Base-by-base conservation (phyloP, 2,797 vertebrate species). In the Xyrichtys novacula region DNA sequence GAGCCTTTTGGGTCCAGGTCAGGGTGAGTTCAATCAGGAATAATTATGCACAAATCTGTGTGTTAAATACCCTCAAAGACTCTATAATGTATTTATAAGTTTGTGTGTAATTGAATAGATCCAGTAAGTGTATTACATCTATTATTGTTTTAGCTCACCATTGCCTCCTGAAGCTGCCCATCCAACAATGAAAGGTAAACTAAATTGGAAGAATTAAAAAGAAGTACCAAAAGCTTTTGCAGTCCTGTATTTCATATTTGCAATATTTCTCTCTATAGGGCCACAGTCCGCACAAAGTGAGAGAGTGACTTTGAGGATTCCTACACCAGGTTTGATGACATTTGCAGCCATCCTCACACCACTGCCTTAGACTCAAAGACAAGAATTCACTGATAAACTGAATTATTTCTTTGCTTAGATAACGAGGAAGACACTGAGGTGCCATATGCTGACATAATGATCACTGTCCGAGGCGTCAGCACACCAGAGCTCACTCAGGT, bases 361-460 rank as follows among this genome's bases (percentile, higher is more conserved):
- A 31, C 6, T 3, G 17, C 15, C 14, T 43, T 23, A 1, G 16
- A 14, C 11, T 19, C 22, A 53, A 46, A 58, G 14, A 46, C 16
- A 40, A 8, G 48, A 7, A 44, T 38, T 36, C 46, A 20, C n/a
- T 76, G 7, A 64, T 34, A 14, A 31, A 62, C 1, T 46, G 6
- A 17, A 8, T 52, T 0, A 38, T 65, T 65, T 60, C 16, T 68
- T 67, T 32, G 28, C 20, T 22, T 78, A 95, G 94, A 94, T 32
- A 78, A 74, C n/a, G 89, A 92, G 52, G 92, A 91, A 23, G 92
- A 94, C 63, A 87, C 88, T n/a, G 94, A 95, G 70, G 94, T 95
- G 44, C 91, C 94, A 6, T 95, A 95, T 38, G 94, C 94, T 34
- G 94, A 95, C 72, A 95, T 95, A 38, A 87, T 94, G 74, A 95